Evolutionary conservation across 2,113 vertebrate genomes (phyloP).

Genomic region (Centropristis striata): DNA sequence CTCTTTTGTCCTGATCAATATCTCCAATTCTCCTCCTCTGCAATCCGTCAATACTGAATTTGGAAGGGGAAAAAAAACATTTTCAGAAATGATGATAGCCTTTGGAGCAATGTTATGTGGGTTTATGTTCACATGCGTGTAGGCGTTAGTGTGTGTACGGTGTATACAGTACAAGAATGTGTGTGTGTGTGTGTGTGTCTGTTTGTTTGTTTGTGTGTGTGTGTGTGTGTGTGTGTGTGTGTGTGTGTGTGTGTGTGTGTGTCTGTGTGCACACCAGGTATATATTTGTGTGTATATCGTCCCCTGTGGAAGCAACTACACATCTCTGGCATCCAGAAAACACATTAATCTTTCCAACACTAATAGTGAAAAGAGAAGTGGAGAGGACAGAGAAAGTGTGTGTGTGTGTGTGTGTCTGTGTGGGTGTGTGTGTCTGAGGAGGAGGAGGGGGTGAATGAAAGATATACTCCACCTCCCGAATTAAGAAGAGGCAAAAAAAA

Average conservation of each 20-base stretch:
- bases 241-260: not conserved
- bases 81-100: constrained; percentile 59
- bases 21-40: constrained; percentile 25
- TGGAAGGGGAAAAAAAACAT: constrained; percentile 13
- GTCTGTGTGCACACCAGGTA: not conserved
- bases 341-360: constrained; percentile 72
- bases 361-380: constrained; percentile 55
- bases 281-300: constrained; percentile 24
- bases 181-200: not conserved
- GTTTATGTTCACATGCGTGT: constrained; percentile 13
- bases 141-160: not conserved
- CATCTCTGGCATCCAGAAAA: constrained; percentile 60
- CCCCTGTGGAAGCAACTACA: constrained; percentile 30
- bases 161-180: not conserved
- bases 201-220: not conserved
- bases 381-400: constrained; percentile 20
- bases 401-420: constrained; percentile 17
- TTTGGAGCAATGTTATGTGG: constrained; percentile 25
- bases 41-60: constrained; percentile 73
- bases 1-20: constrained; percentile 63
- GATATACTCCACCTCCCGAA: constrained; percentile 66
- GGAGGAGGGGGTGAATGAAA: constrained; percentile 38
- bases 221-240: not conserved
- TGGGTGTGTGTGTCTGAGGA: not conserved
- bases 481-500: constrained; percentile 46